These are phyloP conservation scores for Clanis bilineata DNA, from an alignment of 2,888 invertebrate species.

Conservation along the genomic window DNA sequence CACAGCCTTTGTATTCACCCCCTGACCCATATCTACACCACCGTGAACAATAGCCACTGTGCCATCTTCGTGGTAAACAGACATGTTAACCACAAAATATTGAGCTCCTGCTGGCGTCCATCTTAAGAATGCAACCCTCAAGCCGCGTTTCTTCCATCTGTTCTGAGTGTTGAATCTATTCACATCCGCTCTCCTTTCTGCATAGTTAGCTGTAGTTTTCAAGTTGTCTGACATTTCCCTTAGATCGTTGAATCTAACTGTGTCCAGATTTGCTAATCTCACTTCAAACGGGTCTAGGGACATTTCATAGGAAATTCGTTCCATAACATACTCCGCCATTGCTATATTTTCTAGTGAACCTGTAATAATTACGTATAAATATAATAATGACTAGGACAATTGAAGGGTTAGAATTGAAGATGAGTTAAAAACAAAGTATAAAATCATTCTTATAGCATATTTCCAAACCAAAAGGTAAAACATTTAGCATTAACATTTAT, in stretches of 20 bases:
- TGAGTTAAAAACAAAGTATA: too few species aligned
- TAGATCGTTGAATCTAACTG: constrained; percentile 39
- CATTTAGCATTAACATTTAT: too few species aligned
- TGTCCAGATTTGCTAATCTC: constrained; percentile 73
- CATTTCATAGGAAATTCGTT: constrained; percentile 80
- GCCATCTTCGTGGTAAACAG: constrained; percentile 83
- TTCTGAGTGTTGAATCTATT: constrained; percentile 83
- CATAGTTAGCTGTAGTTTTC: constrained; percentile 76
- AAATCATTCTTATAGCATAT: too few species aligned
- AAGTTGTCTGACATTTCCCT: constrained; percentile 76
- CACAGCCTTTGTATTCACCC: constrained; percentile 85
- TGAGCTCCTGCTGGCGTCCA: constrained; percentile 66
- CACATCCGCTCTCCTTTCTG: constrained; percentile 66
- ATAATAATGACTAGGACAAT: too few species aligned
- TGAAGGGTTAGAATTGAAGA: too few species aligned
- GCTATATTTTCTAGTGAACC: constrained; percentile 79
- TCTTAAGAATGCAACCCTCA: constrained; percentile 83
- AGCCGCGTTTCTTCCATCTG: constrained; percentile 87
- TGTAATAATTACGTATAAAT: constrained; percentile 30
- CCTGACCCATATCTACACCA: constrained; percentile 87
- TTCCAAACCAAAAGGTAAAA: too few species aligned
- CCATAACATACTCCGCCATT: constrained; percentile 83
- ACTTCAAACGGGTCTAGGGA: constrained; percentile 82
- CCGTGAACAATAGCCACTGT: constrained; percentile 84
- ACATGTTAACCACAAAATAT: constrained; percentile 74